phyloP scores from a whole-genome alignment of 23 tunicate genomes.

The Ciona savignyi region DNA sequence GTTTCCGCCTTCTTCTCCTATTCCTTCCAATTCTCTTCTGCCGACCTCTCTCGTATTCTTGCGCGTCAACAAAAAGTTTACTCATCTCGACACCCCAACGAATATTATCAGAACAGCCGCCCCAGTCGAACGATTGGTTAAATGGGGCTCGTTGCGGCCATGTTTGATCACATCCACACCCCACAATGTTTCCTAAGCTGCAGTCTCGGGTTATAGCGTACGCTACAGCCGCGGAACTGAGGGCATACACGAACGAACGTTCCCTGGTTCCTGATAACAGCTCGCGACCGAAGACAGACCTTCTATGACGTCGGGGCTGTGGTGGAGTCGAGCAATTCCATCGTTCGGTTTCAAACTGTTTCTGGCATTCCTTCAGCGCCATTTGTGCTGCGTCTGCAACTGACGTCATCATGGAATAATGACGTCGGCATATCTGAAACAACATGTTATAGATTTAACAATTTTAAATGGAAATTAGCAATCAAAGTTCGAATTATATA shows the following conservation, averaged over 20 bases:
- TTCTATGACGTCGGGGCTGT: not conserved
- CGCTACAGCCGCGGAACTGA: slow-evolving; percentile 66
- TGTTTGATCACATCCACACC: slow-evolving; percentile 46
- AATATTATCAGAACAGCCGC: too few species aligned
- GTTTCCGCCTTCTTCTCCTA: slow-evolving; percentile 8
- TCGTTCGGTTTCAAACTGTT: slow-evolving; percentile 28
- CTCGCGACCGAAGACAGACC: slow-evolving; percentile 23
- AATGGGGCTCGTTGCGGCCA: slow-evolving; percentile 20
- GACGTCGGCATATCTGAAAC: slow-evolving; percentile 40
- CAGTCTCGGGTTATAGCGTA: slow-evolving; percentile 43
- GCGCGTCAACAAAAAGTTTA: slow-evolving; percentile 36
- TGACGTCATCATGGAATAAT: slow-evolving; percentile 41
- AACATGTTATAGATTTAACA: too few species aligned
- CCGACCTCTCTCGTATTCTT: slow-evolving; percentile 7
- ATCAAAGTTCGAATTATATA: too few species aligned
- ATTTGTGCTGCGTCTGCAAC: too few species aligned
- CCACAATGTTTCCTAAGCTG: slow-evolving; percentile 35
- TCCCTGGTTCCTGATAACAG: slow-evolving; percentile 43
- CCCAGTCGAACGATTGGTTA: slow-evolving; percentile 13
- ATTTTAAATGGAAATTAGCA: too few species aligned
- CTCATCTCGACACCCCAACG: slow-evolving; percentile 52
- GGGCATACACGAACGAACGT: slow-evolving; percentile 61
- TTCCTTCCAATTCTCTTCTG: too few species aligned
- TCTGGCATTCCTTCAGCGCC: slow-evolving; percentile 54
- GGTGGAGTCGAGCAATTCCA: slow-evolving; percentile 78